Evolutionary conservation across 53 echinoderm and acorn worm species (phyloP).

Genomic region (Astropecten irregularis): DNA sequence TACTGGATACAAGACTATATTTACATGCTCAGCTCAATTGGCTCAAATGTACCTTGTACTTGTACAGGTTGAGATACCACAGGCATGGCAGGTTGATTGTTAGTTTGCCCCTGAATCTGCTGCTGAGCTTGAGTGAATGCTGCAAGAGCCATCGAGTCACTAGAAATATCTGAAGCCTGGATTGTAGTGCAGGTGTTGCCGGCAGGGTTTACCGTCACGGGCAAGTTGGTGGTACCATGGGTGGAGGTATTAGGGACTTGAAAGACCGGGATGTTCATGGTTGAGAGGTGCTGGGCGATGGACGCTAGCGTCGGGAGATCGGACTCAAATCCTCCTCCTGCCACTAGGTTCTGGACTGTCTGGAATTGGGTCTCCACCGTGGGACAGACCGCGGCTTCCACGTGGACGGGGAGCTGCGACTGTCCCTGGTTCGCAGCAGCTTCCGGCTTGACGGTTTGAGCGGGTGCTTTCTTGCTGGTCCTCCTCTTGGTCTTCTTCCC

Average conservation of each 20-base stretch:
- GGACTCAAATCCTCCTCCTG: conserved; percentile 30
- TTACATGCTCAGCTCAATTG: conserved; percentile 34
- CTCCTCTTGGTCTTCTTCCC: neutral
- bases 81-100: neutral
- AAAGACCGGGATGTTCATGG: conserved; percentile 51
- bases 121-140: neutral
- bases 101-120: neutral
- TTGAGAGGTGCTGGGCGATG: conserved; percentile 50
- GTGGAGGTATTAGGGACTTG: neutral
- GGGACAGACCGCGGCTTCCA: neutral
- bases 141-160: conserved; percentile 6
- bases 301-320: conserved; percentile 42
- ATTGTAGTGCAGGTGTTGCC: conserved; percentile 20
- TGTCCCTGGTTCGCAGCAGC: neutral
- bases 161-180: conserved; percentile 14
- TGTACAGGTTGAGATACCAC: conserved; percentile 24
- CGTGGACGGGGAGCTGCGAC: conserved; percentile 6
- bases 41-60: conserved; percentile 40
- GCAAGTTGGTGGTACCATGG: neutral
- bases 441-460: neutral
- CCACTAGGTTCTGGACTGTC: conserved; percentile 36
- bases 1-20: no score
- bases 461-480: neutral
- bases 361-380: conserved; percentile 22
- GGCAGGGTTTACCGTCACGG: conserved; percentile 3